Conservation (phyloP, 2,888 invertebrate species). For the Sialis lutaria region DNA sequence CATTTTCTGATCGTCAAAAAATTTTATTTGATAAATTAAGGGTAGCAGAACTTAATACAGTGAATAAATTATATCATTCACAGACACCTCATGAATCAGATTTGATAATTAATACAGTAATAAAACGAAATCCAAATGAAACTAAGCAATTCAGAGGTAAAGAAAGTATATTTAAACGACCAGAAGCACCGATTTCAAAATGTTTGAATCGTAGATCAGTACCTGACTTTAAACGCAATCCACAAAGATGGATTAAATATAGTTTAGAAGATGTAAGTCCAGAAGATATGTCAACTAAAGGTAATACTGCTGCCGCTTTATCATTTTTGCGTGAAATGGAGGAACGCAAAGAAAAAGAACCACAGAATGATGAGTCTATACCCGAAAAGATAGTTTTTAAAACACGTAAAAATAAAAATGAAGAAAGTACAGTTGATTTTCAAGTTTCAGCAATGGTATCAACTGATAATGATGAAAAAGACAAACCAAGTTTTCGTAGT, state of each 20-base stretch:
- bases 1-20: constrained; percentile 40
- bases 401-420: constrained; percentile 16
- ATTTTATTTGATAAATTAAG: constrained; percentile 50
- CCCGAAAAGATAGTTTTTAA: constrained; percentile 19
- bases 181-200: constrained; percentile 42
- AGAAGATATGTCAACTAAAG: constrained; percentile 60
- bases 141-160: constrained; percentile 43
- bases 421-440: constrained; percentile 13
- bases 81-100: constrained; percentile 5
- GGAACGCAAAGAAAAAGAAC: constrained; percentile 24
- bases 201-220: constrained; percentile 31
- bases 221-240: constrained; percentile 48
- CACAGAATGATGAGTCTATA: constrained; percentile 11
- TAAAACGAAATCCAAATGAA: constrained; percentile 21
- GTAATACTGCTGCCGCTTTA: constrained; percentile 61
- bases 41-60: constrained; percentile 30
- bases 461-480: constrained; percentile 12
- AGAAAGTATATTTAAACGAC: constrained; percentile 66
- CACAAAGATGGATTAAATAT: constrained; percentile 69
- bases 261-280: constrained; percentile 56
- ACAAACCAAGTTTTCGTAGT: constrained; percentile 36
- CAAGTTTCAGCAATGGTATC: constrained; percentile 12
- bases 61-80: constrained; percentile 2
- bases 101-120: constrained; percentile 1
- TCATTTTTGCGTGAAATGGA: constrained; percentile 55